Evolutionary conservation across 2,888 invertebrate species (phyloP), one percentile per base, ranked within the genome.

Genomic region (Hymenopus coronatus): DNA sequence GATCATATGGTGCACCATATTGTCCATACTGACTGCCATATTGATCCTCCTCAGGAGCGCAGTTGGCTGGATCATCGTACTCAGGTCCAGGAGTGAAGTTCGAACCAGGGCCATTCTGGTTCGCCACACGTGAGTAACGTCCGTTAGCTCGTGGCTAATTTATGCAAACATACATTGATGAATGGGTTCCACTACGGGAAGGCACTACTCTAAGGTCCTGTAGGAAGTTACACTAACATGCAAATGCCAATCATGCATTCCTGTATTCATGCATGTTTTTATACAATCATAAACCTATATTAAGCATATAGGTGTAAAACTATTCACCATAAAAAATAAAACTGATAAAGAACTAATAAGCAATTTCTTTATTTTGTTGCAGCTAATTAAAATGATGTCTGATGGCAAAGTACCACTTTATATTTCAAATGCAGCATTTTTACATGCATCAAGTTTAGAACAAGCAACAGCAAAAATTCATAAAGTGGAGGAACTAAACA

Each of bases 61-160:
- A 98, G 93, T 98, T 98, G 12, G 98, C 98, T 82, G 98, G 98
- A 93, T 98, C 98, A 93, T 98, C 98, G 93, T 98, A 98, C 94
- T 98, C 98, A 89, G 98, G 98, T 0, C 94, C 94, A 91, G 94
- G 94, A 40, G 94, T 93, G 85, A 94, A 93, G 90, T 93, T 93
- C 54, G 54, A 20, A 86, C 93, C 93, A 28, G 93, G 93, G 90
- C 97, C 97, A 91, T 97, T 97, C 93, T 96, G 95, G 82, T 95
- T 95, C 90, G 95, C 95, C 84, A 95, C 97, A 92, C 97, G 96
- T 83, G 96, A 97, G 92, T 97, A 97, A 91, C 97, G 96, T 91
- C 95, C 92, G 33, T 93, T 93, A 40, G 92, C 91, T 86, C 93
- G 92, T 86, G 93, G 93, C 93, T 93, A 89, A 70, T 70, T 70